These are phyloP conservation scores for Paedocypris sp. DNA, from an alignment of 2,113 vertebrate species.

Conservation along the genomic window DNA sequence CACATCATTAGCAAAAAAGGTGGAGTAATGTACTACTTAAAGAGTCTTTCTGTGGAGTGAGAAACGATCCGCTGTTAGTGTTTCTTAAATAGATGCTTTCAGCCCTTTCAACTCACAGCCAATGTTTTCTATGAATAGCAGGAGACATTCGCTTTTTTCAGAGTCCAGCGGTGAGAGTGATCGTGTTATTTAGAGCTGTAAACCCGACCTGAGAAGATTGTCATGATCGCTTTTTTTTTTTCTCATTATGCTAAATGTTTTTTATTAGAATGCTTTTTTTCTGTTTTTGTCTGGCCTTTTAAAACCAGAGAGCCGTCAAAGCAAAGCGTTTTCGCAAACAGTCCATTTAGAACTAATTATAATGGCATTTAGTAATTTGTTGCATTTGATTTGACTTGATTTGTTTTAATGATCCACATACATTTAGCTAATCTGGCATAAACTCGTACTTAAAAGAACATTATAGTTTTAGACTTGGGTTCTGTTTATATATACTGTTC, in stretches of 20 bases:
- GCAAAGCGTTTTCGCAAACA: neutral
- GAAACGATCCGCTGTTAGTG: neutral
- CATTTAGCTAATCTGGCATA: neutral
- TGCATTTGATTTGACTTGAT: conserved; percentile 5
- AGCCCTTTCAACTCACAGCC: conserved; percentile 20
- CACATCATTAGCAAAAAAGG: conserved; percentile 4
- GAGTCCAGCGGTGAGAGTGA: conserved; percentile 22
- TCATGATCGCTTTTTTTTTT: too few species aligned
- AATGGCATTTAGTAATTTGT: neutral
- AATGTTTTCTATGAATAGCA: conserved; percentile 20
- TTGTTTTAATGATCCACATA: neutral
- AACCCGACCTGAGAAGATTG: conserved; percentile 20
- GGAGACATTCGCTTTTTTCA: conserved; percentile 3
- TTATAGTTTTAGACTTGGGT: too few species aligned
- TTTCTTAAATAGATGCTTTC: conserved; percentile 6
- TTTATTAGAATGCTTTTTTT: too few species aligned
- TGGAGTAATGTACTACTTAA: conserved; percentile 10
- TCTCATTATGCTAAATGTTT: too few species aligned
- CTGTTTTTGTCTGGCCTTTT: neutral
- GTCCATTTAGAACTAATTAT: conserved; percentile 6
- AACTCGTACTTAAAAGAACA: neutral
- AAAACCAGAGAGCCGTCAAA: neutral
- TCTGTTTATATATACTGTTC: too few species aligned
- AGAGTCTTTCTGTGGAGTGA: neutral
- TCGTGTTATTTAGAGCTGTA: conserved; percentile 19